Conservation (phyloP, 2,113 vertebrate species). For the Cyprinus carpio region DNA sequence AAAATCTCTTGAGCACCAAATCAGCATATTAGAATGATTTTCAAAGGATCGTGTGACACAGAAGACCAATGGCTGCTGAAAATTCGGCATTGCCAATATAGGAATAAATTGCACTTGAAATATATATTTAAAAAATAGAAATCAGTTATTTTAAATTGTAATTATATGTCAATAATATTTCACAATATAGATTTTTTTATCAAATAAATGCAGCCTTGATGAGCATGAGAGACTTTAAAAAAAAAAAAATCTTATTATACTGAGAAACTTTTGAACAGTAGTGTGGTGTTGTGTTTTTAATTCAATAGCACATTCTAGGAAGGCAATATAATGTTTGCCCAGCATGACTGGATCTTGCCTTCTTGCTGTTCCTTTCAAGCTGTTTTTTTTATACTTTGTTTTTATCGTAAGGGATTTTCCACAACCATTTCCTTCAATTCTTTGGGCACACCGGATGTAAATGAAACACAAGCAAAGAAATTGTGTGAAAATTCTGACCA, state of each 20-base stretch:
- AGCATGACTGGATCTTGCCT: neutral
- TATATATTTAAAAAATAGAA: no score
- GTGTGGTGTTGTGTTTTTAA: neutral
- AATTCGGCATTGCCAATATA: neutral
- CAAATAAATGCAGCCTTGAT: neutral
- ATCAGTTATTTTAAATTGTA: no score
- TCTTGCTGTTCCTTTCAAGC: slow-evolving; percentile 1
- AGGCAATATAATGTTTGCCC: neutral
- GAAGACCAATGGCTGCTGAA: no score
- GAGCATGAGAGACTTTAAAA: neutral
- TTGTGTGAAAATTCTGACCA: slow-evolving; percentile 23
- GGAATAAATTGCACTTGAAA: no score
- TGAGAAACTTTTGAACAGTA: neutral
- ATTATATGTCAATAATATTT: neutral
- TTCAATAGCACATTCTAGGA: neutral
- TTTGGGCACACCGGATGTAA: neutral
- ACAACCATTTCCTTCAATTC: slow-evolving; percentile 30
- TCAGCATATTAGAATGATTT: neutral
- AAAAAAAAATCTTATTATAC: neutral
- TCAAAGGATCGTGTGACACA: no score
- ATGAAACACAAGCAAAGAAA: neutral
- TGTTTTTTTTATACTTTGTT: neutral
- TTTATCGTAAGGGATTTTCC: slow-evolving; percentile 48
- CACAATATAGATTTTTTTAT: neutral
- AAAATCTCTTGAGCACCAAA: neutral